These are phyloP conservation scores for Pseudopleuronectes americanus DNA, from an alignment of 2,797 vertebrate genomes.

Conservation along the genomic window DNA sequence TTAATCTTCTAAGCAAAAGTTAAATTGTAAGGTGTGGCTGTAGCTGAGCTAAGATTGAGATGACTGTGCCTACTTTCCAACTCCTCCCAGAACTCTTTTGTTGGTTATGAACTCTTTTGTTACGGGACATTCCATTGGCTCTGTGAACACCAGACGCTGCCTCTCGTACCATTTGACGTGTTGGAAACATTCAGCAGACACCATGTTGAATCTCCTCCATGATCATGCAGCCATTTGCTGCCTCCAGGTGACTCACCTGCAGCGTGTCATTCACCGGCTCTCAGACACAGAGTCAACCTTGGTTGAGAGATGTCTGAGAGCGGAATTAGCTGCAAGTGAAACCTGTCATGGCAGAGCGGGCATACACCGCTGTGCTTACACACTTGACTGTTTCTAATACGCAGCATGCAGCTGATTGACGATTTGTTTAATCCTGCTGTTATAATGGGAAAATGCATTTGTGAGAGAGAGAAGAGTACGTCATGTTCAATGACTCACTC, in stretches of 20 bases:
- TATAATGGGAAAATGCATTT: slow-evolving; percentile 33
- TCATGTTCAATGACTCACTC: slow-evolving; percentile 50
- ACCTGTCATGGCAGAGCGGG: background rate
- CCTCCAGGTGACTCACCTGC: slow-evolving; percentile 49
- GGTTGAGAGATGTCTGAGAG: slow-evolving; percentile 9
- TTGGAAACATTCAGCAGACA: slow-evolving; percentile 1
- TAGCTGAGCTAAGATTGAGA: slow-evolving; percentile 1
- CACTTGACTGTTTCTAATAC: background rate
- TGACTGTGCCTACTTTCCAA: background rate
- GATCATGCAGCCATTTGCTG: slow-evolving; percentile 12
- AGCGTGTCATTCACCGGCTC: slow-evolving; percentile 30
- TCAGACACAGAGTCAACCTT: slow-evolving; percentile 31
- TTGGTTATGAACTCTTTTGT: slow-evolving; percentile 1
- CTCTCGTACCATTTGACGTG: slow-evolving; percentile 1
- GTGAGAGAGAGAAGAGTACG: slow-evolving; percentile 3
- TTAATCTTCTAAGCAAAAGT: background rate
- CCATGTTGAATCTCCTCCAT: slow-evolving; percentile 29
- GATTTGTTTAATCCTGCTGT: slow-evolving; percentile 16
- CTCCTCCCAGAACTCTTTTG: slow-evolving; percentile 13
- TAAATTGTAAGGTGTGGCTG: slow-evolving; percentile 1
- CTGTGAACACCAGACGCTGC: background rate
- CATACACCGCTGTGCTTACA: background rate
- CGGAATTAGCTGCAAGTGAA: slow-evolving; percentile 2
- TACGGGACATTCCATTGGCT: slow-evolving; percentile 6
- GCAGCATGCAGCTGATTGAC: slow-evolving; percentile 1